phyloP scores from a whole-genome alignment of 2,888 invertebrate genomes.

The Colostygia pectinataria region DNA sequence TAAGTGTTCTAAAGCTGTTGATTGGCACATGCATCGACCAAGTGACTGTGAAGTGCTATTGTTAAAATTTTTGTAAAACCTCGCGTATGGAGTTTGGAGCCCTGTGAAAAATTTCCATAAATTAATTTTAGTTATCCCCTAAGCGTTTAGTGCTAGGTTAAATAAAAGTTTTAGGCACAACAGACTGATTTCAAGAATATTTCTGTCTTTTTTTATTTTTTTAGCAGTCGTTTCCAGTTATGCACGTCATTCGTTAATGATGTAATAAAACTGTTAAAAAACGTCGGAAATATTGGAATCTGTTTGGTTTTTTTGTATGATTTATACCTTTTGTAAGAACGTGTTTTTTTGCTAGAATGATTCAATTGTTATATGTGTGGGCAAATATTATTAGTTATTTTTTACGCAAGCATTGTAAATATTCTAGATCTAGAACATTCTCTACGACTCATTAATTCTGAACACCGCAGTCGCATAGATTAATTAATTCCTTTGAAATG shows the following conservation, averaged over 20 bases:
- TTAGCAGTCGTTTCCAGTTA: conserved; percentile 1
- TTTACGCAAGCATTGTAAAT: conserved; percentile 30
- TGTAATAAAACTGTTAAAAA: conserved; percentile 4
- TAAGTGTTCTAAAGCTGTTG: conserved; percentile 53
- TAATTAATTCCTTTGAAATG: conserved; percentile 27
- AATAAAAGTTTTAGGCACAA: conserved; percentile 42
- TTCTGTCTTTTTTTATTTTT: conserved; percentile 26
- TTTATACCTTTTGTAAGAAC: conserved; percentile 13
- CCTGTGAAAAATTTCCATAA: conserved; percentile 33
- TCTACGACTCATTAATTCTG: conserved; percentile 17
- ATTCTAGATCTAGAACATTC: conserved; percentile 11
- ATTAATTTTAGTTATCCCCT: conserved; percentile 30
- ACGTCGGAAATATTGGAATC: conserved; percentile 22
- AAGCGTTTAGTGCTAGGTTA: conserved; percentile 35
- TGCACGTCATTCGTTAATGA: conserved; percentile 5
- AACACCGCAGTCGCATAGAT: conserved; percentile 21
- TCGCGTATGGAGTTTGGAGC: conserved; percentile 45
- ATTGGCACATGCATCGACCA: conserved; percentile 46
- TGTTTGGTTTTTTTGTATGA: conserved; percentile 13
- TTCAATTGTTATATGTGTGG: conserved; percentile 37
- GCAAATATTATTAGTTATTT: conserved; percentile 40
- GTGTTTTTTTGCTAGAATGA: conserved; percentile 26
- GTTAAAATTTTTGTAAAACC: conserved; percentile 51
- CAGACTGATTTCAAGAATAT: conserved; percentile 47
- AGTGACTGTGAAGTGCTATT: conserved; percentile 51